Evolutionary conservation across 2,797 vertebrate genomes (phyloP).

Genomic region (Spinus olivaceus): DNA sequence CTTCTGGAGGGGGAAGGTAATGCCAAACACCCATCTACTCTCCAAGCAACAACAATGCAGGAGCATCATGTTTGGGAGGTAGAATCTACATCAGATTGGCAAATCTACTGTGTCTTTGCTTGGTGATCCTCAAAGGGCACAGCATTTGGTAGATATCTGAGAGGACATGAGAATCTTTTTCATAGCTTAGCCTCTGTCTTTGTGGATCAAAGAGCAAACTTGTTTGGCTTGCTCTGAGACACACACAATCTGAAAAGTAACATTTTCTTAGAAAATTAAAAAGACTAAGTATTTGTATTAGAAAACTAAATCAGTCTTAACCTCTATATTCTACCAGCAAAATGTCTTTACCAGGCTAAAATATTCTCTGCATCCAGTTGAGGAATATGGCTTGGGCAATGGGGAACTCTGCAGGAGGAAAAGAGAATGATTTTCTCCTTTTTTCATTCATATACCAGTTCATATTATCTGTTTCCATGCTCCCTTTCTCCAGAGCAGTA

Average conservation of each 20-base stretch:
- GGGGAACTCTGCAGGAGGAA: background rate
- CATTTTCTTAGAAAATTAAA: background rate
- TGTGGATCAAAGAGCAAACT: background rate
- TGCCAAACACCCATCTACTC: background rate
- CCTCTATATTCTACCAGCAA: background rate
- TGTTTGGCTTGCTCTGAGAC: background rate
- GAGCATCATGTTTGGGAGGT: accelerated
- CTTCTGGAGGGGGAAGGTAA: background rate
- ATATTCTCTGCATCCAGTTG: background rate
- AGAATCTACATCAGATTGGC: background rate
- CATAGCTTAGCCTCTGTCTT: background rate
- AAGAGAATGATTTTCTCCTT: background rate
- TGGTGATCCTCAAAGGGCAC: background rate
- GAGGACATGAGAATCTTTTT: background rate
- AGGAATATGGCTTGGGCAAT: background rate
- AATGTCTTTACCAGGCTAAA: background rate
- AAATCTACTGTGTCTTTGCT: background rate
- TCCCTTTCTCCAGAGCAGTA: background rate
- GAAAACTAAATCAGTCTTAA: background rate
- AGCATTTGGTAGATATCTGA: background rate
- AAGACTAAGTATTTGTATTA: background rate
- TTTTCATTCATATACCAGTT: background rate
- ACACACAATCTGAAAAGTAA: background rate
- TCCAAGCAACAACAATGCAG: background rate
- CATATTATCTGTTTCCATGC: background rate